Evolutionary conservation across 2,888 invertebrate species (phyloP), one percentile per base, ranked within the genome.

Genomic region (Drosophila mayaguana): DNA sequence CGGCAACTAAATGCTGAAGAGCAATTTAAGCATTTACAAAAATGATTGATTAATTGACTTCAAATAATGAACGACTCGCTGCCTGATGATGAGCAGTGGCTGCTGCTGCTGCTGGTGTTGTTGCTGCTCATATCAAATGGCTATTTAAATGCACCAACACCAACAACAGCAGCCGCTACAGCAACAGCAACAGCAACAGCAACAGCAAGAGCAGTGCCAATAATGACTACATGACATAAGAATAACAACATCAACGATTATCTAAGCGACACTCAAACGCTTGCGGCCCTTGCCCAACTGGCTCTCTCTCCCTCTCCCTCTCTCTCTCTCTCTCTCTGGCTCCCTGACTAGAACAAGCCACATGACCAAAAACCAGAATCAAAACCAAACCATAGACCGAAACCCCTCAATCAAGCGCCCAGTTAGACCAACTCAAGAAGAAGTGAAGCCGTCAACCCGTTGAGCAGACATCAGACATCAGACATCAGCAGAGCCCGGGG

Each of bases 31-130:
- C 69, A 66, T 81, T 79, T 76, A 70, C 53, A n/a, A 84, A 78
- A 75, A 86, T 87, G 86, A 87, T 87, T 88, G 88, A 90, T 90
- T 88, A 88, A 88, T 87, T 76, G 86, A 76, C 74, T 75, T 53
- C 71, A 64, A 82, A 76, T 76, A 80, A 80, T 77, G 72, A 67
- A 72, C 66, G 78, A 72, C 65, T 56, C 72, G 38, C 28, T 18
- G 75, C 38, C 38, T 54, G 59, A 43, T 55, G 63, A 75, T 75
- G 68, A 73, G 63, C 67, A 70, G 80, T 80, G 69, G 74, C 61
- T 50, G 56, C 14, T 63, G 80, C 55, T 56, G 59, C 11, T 48
- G 48, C 48, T 28, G 46, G n/a, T 46, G 48, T 28, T 50, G 32
- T 63, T 78, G 61, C 59, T 65, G 42, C 51, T 54, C 70, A 76